A percentile compares a stretch with the other conserved stretches of the same genome.
Evolutionary conservation across 2,113 vertebrate genomes (phyloP).

Genomic region (Bubo scandiacus): DNA sequence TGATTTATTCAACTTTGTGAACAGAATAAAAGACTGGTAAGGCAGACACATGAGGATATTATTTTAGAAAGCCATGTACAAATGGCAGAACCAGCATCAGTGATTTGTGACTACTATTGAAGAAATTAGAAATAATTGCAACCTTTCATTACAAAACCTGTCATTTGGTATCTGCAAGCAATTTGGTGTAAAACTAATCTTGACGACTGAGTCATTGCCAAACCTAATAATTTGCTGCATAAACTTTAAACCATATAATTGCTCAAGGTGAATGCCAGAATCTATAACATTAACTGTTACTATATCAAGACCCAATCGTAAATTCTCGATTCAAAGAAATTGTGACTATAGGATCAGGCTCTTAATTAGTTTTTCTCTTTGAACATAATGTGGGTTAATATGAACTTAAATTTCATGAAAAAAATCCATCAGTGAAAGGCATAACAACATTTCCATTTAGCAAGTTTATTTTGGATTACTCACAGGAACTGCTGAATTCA

Average conservation of each 20-base stretch:
- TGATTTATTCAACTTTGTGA: conserved; percentile 4
- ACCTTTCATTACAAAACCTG: conserved; percentile 48
- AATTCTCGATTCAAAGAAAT: neutral
- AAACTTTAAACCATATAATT: conserved; percentile 40
- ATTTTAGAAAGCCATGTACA: neutral
- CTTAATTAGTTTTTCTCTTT: neutral
- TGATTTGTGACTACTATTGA: conserved; percentile 26
- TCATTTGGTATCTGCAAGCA: conserved; percentile 50
- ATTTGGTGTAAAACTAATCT: conserved; percentile 33
- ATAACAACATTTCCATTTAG: neutral
- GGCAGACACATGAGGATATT: neutral
- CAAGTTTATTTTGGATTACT: neutral
- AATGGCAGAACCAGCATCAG: conserved; percentile 21
- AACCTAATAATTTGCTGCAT: conserved; percentile 27
- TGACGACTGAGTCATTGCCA: conserved; percentile 42
- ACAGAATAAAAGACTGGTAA: neutral
- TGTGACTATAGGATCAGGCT: neutral
- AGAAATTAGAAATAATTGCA: conserved; percentile 65
- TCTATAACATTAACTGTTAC: neutral
- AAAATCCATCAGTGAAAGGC: neutral
- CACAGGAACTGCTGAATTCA: neutral
- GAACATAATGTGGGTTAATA: neutral
- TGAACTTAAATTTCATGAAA: neutral
- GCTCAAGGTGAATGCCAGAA: conserved; percentile 38
- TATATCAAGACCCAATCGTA: neutral